A percentile compares a stretch with the other conserved stretches of the same genome.
phyloP scores from a whole-genome alignment of 2,888 invertebrate genomes.

The Scaptomyza tumidula region DNA sequence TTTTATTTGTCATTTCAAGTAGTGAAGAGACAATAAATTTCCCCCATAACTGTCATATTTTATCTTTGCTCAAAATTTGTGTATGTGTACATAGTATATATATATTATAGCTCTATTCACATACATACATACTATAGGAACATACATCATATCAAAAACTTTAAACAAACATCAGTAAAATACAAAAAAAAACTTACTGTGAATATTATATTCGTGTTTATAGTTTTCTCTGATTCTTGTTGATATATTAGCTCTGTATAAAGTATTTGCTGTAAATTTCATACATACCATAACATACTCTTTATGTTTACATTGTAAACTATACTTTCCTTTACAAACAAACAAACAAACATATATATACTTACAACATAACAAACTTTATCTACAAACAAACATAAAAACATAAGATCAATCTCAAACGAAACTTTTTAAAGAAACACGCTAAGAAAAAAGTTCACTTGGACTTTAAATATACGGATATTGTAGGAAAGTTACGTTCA shows the following conservation, averaged over 20 bases:
- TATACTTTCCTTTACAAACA: slow-evolving; percentile 3
- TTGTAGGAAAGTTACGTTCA: too few species aligned
- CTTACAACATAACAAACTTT: slow-evolving; percentile 1
- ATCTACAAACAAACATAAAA: slow-evolving; percentile 14
- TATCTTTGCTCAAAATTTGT: slow-evolving; percentile 21
- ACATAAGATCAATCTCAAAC: background rate
- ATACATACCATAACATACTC: slow-evolving; percentile 27
- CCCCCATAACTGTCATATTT: slow-evolving; percentile 68
- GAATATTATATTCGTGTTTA: slow-evolving; percentile 33
- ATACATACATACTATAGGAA: slow-evolving; percentile 15
- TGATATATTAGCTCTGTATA: slow-evolving; percentile 56
- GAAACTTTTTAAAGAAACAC: too few species aligned
- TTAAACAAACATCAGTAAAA: slow-evolving; percentile 1
- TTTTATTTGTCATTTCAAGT: slow-evolving; percentile 23
- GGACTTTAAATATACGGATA: too few species aligned
- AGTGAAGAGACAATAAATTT: slow-evolving; percentile 73
- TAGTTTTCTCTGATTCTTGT: slow-evolving; percentile 34
- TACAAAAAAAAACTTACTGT: background rate
- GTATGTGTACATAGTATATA: slow-evolving; percentile 13
- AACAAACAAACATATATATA: slow-evolving; percentile 9
- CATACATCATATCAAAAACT: slow-evolving; percentile 1
- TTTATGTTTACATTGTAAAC: slow-evolving; percentile 4
- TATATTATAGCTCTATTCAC: slow-evolving; percentile 9
- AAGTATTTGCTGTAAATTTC: slow-evolving; percentile 82
- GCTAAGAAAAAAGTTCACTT: too few species aligned